Evolutionary conservation across 2,113 vertebrate species (phyloP).

Genomic region (Aegotheles bennettii): DNA sequence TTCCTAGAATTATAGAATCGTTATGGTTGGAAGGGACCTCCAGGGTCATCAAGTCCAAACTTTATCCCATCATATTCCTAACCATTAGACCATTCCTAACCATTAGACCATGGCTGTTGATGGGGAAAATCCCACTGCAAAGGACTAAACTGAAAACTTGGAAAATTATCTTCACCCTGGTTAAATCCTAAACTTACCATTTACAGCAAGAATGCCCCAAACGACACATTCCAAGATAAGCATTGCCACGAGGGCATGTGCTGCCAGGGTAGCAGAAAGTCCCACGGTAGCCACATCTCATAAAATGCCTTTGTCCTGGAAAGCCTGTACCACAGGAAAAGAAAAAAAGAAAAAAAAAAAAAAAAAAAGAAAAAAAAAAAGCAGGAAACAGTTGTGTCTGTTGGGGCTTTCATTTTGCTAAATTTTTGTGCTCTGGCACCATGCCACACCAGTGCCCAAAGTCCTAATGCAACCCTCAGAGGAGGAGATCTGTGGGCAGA

Average conservation of each 20-base stretch:
- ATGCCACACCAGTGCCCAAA: neutral
- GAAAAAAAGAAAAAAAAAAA: neutral
- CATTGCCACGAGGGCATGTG: neutral
- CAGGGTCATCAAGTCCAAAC: no score
- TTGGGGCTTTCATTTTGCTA: neutral
- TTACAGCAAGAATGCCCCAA: neutral
- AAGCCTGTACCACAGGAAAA: neutral
- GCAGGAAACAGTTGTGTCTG: neutral
- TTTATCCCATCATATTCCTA: no score
- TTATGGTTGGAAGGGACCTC: no score
- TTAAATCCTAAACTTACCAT: constrained; percentile 16
- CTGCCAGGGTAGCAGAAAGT: constrained; percentile 30
- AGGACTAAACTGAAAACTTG: neutral
- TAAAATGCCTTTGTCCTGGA: neutral
- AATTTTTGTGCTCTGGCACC: neutral
- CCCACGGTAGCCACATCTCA: constrained; percentile 41
- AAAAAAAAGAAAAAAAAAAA: neutral
- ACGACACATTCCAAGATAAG: neutral
- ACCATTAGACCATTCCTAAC: no score
- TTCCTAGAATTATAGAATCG: no score
- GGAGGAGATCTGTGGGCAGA: neutral
- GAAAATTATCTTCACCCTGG: neutral
- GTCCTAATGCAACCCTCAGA: neutral
- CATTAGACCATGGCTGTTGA: no score
- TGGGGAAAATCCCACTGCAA: neutral